Percentiles rank a stretch among this genome's conserved stretches.
These are phyloP conservation scores for Hymenochirus boettgeri DNA, from an alignment of 2,113 vertebrate species.

Conservation along the genomic window DNA sequence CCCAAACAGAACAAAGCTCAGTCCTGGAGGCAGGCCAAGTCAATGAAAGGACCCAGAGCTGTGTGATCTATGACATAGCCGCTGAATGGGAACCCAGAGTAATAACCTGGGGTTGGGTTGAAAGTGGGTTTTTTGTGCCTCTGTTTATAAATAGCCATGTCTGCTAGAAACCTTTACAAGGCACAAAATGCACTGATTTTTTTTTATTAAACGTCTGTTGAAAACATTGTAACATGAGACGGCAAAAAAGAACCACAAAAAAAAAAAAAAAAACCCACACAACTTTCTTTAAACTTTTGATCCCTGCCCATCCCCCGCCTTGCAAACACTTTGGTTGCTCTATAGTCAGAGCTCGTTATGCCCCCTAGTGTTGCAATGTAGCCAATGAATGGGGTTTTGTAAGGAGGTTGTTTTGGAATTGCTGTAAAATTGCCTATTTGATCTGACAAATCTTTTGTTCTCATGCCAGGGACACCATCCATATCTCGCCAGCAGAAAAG, in stretches of 20 bases:
- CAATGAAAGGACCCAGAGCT: slow-evolving; percentile 40
- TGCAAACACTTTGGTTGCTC: no score
- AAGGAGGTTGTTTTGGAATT: no score
- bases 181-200: slow-evolving; percentile 20
- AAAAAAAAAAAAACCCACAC: no score
- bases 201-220: slow-evolving; percentile 1
- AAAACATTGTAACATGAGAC: slow-evolving; percentile 35
- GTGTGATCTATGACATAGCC: slow-evolving; percentile 36
- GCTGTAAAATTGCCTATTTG: no score
- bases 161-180: slow-evolving; percentile 12
- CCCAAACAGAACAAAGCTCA: slow-evolving; percentile 39
- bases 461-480: no score
- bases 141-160: slow-evolving; percentile 38
- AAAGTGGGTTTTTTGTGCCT: slow-evolving; percentile 10
- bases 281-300: slow-evolving; percentile 25
- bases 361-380: slow-evolving; percentile 26
- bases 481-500: no score
- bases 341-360: no score
- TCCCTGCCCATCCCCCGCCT: slow-evolving; percentile 1
- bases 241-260: no score
- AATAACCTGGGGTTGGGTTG: slow-evolving; percentile 26
- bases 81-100: slow-evolving; percentile 28
- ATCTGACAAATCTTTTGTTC: no score
- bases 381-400: no score
- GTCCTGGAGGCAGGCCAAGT: slow-evolving; percentile 22